These are phyloP conservation scores for Conopomorpha cramerella DNA, from an alignment of 1,140 invertebrate genomes.

Conservation along the genomic window DNA sequence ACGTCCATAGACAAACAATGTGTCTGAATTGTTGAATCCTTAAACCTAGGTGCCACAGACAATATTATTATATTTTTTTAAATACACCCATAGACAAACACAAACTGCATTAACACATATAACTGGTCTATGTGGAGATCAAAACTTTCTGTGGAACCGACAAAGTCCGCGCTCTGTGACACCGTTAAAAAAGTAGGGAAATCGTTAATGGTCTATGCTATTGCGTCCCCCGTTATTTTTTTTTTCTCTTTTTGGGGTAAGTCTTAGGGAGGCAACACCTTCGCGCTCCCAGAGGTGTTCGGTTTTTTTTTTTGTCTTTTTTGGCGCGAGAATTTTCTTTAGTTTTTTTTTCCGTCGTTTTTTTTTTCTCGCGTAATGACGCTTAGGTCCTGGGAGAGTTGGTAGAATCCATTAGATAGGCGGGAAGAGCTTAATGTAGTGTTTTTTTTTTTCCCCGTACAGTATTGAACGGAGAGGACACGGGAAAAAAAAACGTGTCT, in stretches of 20 bases:
- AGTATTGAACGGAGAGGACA: constrained; percentile 31
- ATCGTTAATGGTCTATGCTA: constrained; percentile 60
- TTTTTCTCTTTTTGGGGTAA: constrained; percentile 46
- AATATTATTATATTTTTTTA: too few species aligned
- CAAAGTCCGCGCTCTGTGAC: too few species aligned
- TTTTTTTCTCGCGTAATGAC: constrained; percentile 51
- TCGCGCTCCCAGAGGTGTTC: constrained; percentile 45
- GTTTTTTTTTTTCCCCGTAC: constrained; percentile 32
- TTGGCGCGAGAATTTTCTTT: constrained; percentile 28
- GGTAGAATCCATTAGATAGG: constrained; percentile 55
- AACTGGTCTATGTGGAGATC: too few species aligned
- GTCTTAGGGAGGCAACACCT: constrained; percentile 48
- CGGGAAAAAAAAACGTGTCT: constrained; percentile 27
- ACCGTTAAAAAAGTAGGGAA: constrained; percentile 54
- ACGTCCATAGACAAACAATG: too few species aligned
- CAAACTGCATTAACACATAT: constrained; percentile 13
- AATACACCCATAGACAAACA: too few species aligned
- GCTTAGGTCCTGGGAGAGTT: constrained; percentile 49
- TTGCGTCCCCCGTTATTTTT: constrained; percentile 52
- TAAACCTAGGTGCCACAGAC: too few species aligned
- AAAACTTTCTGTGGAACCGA: too few species aligned
- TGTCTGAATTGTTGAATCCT: too few species aligned
- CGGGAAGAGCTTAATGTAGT: constrained; percentile 51
- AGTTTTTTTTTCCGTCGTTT: constrained; percentile 26
- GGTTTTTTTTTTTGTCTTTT: too few species aligned